These are phyloP conservation scores for Tipula confusa DNA, from an alignment of 2,888 invertebrate genomes.

Conservation along the genomic window DNA sequence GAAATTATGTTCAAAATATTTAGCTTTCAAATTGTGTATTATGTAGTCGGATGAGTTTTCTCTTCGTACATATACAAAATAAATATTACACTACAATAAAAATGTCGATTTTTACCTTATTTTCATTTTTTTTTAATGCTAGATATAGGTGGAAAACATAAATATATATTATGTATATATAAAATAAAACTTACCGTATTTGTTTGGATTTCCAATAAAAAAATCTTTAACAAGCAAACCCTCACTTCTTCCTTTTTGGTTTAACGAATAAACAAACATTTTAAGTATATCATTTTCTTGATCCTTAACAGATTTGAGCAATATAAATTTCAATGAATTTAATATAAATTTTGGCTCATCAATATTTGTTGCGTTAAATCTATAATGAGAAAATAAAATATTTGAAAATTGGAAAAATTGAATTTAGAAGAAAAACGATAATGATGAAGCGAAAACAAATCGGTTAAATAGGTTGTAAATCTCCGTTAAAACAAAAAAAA, in stretches of 20 bases:
- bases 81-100: background rate
- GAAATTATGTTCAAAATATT: background rate
- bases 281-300: constrained; percentile 33
- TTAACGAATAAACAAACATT: constrained; percentile 32
- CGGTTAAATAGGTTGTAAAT: constrained; percentile 25
- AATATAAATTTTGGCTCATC: constrained; percentile 32
- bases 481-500: no score
- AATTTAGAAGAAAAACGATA: background rate
- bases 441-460: constrained; percentile 13
- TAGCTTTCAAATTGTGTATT: background rate
- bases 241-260: constrained; percentile 34
- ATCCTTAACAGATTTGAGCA: constrained; percentile 29
- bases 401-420: background rate
- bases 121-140: background rate
- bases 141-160: background rate
- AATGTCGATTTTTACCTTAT: background rate
- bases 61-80: background rate
- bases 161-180: background rate
- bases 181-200: constrained; percentile 21
- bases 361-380: constrained; percentile 33
- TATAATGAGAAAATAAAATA: constrained; percentile 29
- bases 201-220: constrained; percentile 33
- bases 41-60: background rate
- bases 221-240: constrained; percentile 32
- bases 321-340: constrained; percentile 32